Conservation (phyloP, 2,888 invertebrate genomes). For the Dicyrtoma fusca region DNA sequence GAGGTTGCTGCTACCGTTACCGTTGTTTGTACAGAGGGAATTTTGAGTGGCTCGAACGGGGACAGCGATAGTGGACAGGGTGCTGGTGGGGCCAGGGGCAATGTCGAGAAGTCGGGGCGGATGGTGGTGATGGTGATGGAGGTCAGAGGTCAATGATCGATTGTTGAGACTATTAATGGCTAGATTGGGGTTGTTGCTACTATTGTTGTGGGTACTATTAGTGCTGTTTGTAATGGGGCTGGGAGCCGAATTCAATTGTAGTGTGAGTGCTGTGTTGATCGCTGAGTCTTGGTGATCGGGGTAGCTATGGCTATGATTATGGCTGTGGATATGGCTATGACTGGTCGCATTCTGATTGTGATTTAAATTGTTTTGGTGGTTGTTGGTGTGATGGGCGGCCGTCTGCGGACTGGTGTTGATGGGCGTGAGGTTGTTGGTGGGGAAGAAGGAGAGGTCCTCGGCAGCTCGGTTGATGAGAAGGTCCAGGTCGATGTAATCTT, state of each 20-base stretch:
- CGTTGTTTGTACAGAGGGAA: not conserved
- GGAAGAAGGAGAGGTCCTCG: slow-evolving; percentile 59
- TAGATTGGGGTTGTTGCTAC: not conserved
- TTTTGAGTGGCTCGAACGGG: too few relatives aligned
- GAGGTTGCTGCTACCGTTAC: slow-evolving; percentile 15
- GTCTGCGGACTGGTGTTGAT: slow-evolving; percentile 43
- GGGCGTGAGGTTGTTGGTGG: slow-evolving; percentile 34
- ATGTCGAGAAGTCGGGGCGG: slow-evolving; percentile 5
- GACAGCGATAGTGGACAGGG: not conserved
- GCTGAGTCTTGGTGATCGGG: too few relatives aligned
- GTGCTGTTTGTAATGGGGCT: not conserved
- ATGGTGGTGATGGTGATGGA: slow-evolving; percentile 3
- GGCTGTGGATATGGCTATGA: slow-evolving; percentile 25
- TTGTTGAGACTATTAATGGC: too few relatives aligned
- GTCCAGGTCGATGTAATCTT: slow-evolving; percentile 61
- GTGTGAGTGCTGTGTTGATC: too few relatives aligned
- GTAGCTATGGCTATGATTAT: slow-evolving; percentile 3
- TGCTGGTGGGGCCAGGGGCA: not conserved
- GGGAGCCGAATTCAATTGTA: too few relatives aligned
- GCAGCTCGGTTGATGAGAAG: slow-evolving; percentile 60
- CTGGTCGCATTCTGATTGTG: slow-evolving; percentile 27
- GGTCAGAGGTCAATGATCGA: not conserved
- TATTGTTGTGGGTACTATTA: not conserved
- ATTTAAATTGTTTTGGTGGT: not conserved
- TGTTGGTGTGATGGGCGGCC: not conserved